Evolutionary conservation across 2,888 invertebrate genomes (phyloP).

Genomic region (Plagiodera versicolora): DNA sequence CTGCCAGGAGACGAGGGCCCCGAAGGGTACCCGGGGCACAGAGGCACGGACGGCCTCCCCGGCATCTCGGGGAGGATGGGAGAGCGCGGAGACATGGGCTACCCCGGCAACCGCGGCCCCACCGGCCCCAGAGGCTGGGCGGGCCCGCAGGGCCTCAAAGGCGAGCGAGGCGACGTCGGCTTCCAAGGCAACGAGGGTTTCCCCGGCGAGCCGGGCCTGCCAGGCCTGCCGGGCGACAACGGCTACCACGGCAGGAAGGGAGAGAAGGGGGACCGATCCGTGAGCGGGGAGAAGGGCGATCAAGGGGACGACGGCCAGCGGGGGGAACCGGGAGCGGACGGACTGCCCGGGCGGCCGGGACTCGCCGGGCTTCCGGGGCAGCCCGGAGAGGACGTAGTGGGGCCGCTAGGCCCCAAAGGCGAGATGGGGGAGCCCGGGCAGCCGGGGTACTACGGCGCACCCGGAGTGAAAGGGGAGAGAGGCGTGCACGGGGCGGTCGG

Average conservation of each 20-base stretch:
- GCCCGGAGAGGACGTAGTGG: constrained; percentile 58
- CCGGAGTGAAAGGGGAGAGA: constrained; percentile 64
- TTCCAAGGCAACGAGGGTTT: constrained; percentile 35
- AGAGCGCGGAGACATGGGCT: constrained; percentile 52
- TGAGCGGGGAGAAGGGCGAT: constrained; percentile 67
- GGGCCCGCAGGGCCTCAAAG: constrained; percentile 37
- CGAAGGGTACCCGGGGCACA: constrained; percentile 51
- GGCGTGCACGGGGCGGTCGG: constrained; percentile 60
- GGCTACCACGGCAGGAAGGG: constrained; percentile 53
- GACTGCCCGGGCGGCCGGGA: constrained; percentile 47
- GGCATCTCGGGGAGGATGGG: constrained; percentile 60
- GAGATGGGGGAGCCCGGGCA: constrained; percentile 59
- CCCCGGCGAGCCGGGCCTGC: constrained; percentile 42
- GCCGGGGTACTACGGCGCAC: constrained; percentile 63
- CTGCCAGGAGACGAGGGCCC: constrained; percentile 50
- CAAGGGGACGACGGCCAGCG: constrained; percentile 46
- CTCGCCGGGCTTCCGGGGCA: constrained; percentile 56
- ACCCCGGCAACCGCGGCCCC: constrained; percentile 51
- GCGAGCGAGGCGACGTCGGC: constrained; percentile 58
- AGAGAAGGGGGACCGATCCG: constrained; percentile 61
- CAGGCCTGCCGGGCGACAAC: constrained; percentile 51
- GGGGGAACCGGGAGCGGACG: constrained; percentile 39
- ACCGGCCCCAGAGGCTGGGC: constrained; percentile 41
- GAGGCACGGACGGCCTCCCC: constrained; percentile 47
- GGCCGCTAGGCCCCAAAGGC: constrained; percentile 58